Evolutionary conservation across 92 coral and sea anemone genomes (phyloP).

Genomic region (Porites evermanni): DNA sequence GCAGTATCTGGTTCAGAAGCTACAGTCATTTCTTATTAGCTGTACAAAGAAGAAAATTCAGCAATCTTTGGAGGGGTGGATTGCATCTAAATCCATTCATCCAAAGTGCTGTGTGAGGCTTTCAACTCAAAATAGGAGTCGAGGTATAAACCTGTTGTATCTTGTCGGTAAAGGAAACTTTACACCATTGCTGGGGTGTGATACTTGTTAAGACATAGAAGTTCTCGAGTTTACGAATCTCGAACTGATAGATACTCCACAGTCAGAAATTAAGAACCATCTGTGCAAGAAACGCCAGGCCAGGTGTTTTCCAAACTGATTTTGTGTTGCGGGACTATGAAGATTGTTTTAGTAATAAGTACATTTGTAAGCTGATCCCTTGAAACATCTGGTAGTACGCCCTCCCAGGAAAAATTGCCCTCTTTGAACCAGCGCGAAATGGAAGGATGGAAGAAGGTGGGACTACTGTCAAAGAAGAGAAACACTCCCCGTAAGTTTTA

Average conservation of each 20-base stretch:
- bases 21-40: conserved; percentile 49
- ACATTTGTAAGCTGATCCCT: conserved; percentile 40
- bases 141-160: conserved; percentile 39
- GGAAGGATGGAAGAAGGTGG: conserved; percentile 64
- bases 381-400: conserved; percentile 32
- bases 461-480: conserved; percentile 56
- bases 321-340: conserved; percentile 18
- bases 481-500: conserved; percentile 57
- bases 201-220: conserved; percentile 74
- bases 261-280: not conserved
- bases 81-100: conserved; percentile 42
- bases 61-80: conserved; percentile 46
- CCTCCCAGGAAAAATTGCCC: conserved; percentile 50
- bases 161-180: conserved; percentile 62
- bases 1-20: conserved; percentile 8
- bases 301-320: conserved; percentile 26
- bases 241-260: not conserved
- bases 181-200: conserved; percentile 69
- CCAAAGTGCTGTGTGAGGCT: not conserved
- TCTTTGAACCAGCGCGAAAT: conserved; percentile 35
- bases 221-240: conserved; percentile 74
- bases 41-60: conserved; percentile 33
- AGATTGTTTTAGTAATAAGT: conserved; percentile 46
- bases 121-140: conserved; percentile 49
- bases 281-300: conserved; percentile 4